A percentile compares a stretch with the other conserved stretches of the same genome.
These are phyloP conservation scores for Gymnobelideus leadbeateri DNA, from an alignment of 2,113 vertebrate genomes.

Conservation along the genomic window DNA sequence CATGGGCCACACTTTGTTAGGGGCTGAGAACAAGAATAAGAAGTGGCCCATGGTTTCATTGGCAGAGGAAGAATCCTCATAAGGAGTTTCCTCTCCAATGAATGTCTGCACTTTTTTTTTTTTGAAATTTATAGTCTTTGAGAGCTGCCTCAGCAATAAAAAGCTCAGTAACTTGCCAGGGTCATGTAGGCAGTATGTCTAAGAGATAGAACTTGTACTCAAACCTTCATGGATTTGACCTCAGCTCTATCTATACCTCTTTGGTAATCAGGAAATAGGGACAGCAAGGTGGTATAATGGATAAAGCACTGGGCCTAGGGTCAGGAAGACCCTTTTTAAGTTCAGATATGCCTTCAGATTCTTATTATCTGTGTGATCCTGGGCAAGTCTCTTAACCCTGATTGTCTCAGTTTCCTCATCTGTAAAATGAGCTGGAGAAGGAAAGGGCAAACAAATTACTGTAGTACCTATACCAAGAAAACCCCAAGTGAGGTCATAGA, in stretches of 20 bases:
- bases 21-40: background rate
- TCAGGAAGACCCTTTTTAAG: background rate
- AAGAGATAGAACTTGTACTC: background rate
- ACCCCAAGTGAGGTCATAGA: background rate
- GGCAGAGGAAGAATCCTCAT: background rate
- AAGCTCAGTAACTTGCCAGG: background rate
- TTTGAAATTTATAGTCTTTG: background rate
- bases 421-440: background rate
- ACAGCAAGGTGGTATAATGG: background rate
- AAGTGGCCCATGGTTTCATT: background rate
- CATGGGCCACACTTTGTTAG: background rate
- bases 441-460: background rate
- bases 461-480: background rate
- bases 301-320: background rate
- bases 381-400: background rate
- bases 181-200: background rate
- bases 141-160: background rate
- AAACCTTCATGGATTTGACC: background rate
- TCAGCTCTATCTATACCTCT: background rate
- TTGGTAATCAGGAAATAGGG: background rate
- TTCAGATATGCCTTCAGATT: background rate
- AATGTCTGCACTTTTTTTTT: background rate
- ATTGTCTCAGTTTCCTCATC: background rate
- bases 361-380: background rate
- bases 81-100: background rate